These are phyloP conservation scores for Sitobion miscanthi DNA, from an alignment of 1,140 invertebrate genomes.

Conservation along the genomic window DNA sequence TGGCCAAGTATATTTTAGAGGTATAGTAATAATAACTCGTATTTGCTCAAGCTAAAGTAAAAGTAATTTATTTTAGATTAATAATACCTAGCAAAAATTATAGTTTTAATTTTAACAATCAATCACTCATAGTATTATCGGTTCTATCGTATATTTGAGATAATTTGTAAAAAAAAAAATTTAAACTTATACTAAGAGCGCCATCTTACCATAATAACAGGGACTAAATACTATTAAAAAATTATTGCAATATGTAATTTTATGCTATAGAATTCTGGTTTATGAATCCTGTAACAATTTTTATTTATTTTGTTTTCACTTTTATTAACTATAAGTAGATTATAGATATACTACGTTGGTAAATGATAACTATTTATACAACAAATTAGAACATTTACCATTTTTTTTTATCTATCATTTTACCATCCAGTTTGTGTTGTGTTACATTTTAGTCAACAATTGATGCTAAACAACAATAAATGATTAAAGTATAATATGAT, in stretches of 20 bases:
- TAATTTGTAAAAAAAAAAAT: not conserved
- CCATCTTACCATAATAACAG: not conserved
- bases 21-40: not conserved
- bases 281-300: not conserved
- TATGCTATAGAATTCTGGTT: not conserved
- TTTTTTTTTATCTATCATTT: not conserved
- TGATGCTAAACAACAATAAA: not conserved
- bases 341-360: not conserved
- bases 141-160: not conserved
- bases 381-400: not conserved
- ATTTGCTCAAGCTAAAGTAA: not conserved
- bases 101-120: not conserved
- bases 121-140: not conserved
- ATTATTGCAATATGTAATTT: not conserved
- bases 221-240: not conserved
- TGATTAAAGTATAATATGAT: not conserved
- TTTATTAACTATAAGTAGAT: not conserved
- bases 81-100: not conserved
- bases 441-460: not conserved
- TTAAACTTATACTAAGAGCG: not conserved
- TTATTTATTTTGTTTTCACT: not conserved
- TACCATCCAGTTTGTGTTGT: not conserved
- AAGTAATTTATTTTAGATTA: not conserved
- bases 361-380: not conserved
- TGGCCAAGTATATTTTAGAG: not conserved